Conservation (phyloP, 2,113 vertebrate species). For the Picathartes gymnocephalus region DNA sequence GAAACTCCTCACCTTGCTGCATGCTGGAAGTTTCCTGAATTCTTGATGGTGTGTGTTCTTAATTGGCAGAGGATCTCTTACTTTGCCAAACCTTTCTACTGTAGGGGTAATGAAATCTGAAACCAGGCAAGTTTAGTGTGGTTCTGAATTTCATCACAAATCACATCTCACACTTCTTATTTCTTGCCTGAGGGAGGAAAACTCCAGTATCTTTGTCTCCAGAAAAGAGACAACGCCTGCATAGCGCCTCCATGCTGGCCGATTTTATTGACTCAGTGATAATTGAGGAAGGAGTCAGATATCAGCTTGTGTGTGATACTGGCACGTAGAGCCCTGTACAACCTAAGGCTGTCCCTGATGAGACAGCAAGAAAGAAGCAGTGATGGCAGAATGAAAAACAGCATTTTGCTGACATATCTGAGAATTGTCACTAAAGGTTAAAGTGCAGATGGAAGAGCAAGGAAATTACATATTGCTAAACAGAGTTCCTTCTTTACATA, state of each 20-base stretch:
- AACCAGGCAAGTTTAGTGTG: not conserved
- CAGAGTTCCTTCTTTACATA: not conserved
- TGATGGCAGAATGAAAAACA: not conserved
- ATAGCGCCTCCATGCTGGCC: not conserved
- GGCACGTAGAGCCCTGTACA: not conserved
- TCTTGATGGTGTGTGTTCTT: not conserved
- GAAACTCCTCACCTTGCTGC: not conserved
- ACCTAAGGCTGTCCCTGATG: not conserved
- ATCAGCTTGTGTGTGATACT: not conserved
- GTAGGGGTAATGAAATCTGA: conserved; percentile 42
- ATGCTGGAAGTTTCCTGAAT: not conserved
- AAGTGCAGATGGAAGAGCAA: not conserved
- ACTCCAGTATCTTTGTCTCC: conserved; percentile 29
- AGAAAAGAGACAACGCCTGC: conserved; percentile 29
- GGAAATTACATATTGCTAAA: not conserved
- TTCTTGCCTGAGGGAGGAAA: conserved; percentile 8
- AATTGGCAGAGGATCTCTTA: not conserved
- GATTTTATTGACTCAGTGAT: conserved; percentile 14
- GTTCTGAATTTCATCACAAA: conserved; percentile 48
- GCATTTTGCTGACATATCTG: not conserved
- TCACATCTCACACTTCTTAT: conserved; percentile 3
- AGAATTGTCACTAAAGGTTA: not conserved
- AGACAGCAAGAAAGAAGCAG: not conserved
- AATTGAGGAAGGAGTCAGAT: conserved; percentile 30
- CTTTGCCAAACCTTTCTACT: not conserved